Evolutionary conservation across 2,797 vertebrate genomes (phyloP).

Genomic region (Phrynocephalus guinanensis): DNA sequence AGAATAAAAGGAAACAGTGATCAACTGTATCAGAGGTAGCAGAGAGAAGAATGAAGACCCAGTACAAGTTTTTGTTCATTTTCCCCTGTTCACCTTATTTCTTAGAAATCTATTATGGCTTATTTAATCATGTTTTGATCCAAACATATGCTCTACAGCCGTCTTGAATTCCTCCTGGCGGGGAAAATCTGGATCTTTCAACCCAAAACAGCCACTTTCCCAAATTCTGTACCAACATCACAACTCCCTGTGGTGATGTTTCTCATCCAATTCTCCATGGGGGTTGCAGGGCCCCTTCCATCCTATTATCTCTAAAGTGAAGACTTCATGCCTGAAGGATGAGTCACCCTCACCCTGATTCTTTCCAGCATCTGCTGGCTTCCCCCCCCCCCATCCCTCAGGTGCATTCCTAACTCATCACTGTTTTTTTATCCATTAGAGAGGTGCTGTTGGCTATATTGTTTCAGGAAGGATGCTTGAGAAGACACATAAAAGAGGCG

Average conservation of each 20-base stretch:
- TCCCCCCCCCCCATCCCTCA: not conserved
- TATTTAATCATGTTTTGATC: not conserved
- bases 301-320: not conserved
- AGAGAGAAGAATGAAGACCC: not conserved
- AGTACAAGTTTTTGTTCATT: not conserved
- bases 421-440: not conserved
- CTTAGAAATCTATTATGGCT: not conserved
- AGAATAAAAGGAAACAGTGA: not conserved
- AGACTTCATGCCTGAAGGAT: conserved; percentile 13
- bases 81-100: not conserved
- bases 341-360: not conserved
- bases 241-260: not conserved
- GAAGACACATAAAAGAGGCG: not conserved
- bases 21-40: not conserved
- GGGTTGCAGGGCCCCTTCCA: not conserved
- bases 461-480: conserved; percentile 1
- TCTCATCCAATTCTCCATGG: not conserved
- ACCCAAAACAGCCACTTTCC: too few relatives aligned
- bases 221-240: not conserved
- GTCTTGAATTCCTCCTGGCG: not conserved
- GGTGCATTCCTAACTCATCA: not conserved
- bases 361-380: not conserved
- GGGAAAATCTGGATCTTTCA: too few relatives aligned
- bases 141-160: not conserved
- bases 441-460: not conserved